Evolutionary conservation across 2,113 vertebrate species (phyloP), one percentile per base, ranked within the genome.

Genomic region (Anas platyrhynchos): DNA sequence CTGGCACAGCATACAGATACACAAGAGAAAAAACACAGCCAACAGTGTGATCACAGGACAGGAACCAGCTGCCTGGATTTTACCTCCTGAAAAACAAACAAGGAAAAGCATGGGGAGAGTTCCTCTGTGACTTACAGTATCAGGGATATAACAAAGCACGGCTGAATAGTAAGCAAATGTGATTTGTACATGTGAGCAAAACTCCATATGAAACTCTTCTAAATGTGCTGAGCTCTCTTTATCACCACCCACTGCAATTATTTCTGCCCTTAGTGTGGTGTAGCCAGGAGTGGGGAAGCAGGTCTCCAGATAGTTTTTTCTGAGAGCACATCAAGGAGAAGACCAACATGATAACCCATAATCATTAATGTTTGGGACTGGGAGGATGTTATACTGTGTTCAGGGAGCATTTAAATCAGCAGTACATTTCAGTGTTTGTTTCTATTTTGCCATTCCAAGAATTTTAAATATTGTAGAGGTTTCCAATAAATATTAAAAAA

Each of bases 1-100:
- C 94, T 96, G 93, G 96, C 96, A 97, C 83, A 87, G 93, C 59
- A 41, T 27, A 93, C 16, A 94, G 90, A 93, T 79, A 92, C 93
- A 96, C 93, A 92, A 83, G 94, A 96, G 96, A 91, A 94, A 96
- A 96, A 87, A 26, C 78, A 79, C 66, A 97, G 94, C 93, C 94
- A 97, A 94, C 62, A 92, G 74, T 67, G 91, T 94, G 91, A 96
- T 91, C 80, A 67, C 67, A 95, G 93, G 88, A 97, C 94, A 96
- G 91, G 86, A 96, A 96, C 83, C 96, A 95, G 96, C 74, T 95
- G 92, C 92, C 93, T 85, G 43, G 88, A 94, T 95, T 96, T 96
- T 96, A 90, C 86, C 83, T 96, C 59, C 86, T 95, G 77, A 96
- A 94, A 96, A 96, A 75, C 50, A 89, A 93, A 91, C 91, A 92